Percentiles rank a stretch among this genome's conserved stretches.
These are phyloP conservation scores for Microtus richardsoni DNA, from an alignment of 2,113 vertebrate species.

Conservation along the genomic window DNA sequence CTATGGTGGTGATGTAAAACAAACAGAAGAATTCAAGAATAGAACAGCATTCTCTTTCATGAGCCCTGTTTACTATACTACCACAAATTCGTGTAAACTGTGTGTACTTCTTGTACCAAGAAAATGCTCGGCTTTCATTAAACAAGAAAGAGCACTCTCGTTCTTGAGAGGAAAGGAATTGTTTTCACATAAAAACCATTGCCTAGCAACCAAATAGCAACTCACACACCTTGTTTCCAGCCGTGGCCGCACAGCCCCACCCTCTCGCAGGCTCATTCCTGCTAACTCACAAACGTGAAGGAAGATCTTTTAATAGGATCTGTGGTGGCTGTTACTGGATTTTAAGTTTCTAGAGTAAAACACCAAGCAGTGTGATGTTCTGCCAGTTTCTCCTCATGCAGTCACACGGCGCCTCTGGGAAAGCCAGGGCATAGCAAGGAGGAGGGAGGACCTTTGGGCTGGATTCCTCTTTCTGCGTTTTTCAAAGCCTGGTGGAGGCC, in stretches of 20 bases:
- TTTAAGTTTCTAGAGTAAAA: slow-evolving; percentile 22
- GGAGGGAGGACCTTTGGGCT: background rate
- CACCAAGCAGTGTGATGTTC: background rate
- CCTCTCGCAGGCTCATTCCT: slow-evolving; percentile 8
- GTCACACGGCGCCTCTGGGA: background rate
- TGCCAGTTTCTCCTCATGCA: background rate
- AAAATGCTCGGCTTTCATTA: slow-evolving; percentile 35
- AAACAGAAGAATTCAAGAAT: slow-evolving; percentile 2
- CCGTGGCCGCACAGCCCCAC: background rate
- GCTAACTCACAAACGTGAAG: background rate
- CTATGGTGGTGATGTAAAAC: background rate
- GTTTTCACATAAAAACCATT: slow-evolving; percentile 56
- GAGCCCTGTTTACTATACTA: background rate
- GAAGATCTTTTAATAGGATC: slow-evolving; percentile 46
- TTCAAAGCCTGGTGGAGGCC: background rate
- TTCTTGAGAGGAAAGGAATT: slow-evolving; percentile 44
- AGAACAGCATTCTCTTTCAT: background rate
- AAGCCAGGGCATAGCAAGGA: background rate
- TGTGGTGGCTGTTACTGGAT: slow-evolving; percentile 35
- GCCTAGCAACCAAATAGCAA: slow-evolving; percentile 75
- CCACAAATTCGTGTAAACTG: background rate
- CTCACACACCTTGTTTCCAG: slow-evolving; percentile 47
- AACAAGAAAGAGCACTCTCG: background rate
- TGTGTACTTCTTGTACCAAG: slow-evolving; percentile 14
- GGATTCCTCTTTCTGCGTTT: background rate